Evolutionary conservation across 2,797 vertebrate genomes (phyloP).

Genomic region (Cyprinella venusta): DNA sequence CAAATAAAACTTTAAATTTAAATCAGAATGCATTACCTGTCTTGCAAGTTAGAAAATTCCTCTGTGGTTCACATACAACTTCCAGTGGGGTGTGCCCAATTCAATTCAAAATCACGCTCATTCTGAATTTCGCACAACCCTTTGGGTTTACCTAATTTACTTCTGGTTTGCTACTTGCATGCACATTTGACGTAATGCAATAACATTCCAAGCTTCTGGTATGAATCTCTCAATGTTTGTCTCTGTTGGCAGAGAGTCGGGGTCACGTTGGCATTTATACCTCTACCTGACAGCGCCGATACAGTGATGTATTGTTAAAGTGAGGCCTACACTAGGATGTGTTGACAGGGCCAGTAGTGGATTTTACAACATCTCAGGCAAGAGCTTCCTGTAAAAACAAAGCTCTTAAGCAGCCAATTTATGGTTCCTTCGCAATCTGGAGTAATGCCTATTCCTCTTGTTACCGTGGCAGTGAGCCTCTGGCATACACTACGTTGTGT

Average conservation of each 20-base stretch:
- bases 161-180: not conserved
- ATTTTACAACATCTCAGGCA: conserved; percentile 68
- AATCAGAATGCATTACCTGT: not conserved
- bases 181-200: not conserved
- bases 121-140: not conserved
- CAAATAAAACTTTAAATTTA: too few relatives aligned
- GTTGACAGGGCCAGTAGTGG: conserved; percentile 71
- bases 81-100: not conserved
- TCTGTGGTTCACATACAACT: not conserved
- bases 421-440: conserved; percentile 52
- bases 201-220: conserved; percentile 12
- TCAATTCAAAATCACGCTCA: not conserved
- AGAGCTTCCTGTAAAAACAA: conserved; percentile 73
- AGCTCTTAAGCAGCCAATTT: conserved; percentile 61
- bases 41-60: not conserved
- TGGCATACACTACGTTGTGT: conserved; percentile 46
- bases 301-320: conserved; percentile 59
- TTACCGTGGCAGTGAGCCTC: conserved; percentile 48
- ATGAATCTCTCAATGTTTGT: conserved; percentile 29
- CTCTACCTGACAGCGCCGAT: conserved; percentile 65
- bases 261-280: conserved; percentile 59
- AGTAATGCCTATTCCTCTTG: conserved; percentile 51
- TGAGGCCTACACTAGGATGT: conserved; percentile 64
- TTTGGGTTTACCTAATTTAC: not conserved
- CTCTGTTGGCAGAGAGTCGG: conserved; percentile 37